These are phyloP conservation scores for Dendroctonus valens DNA, from an alignment of 1,140 invertebrate species.

Conservation along the genomic window DNA sequence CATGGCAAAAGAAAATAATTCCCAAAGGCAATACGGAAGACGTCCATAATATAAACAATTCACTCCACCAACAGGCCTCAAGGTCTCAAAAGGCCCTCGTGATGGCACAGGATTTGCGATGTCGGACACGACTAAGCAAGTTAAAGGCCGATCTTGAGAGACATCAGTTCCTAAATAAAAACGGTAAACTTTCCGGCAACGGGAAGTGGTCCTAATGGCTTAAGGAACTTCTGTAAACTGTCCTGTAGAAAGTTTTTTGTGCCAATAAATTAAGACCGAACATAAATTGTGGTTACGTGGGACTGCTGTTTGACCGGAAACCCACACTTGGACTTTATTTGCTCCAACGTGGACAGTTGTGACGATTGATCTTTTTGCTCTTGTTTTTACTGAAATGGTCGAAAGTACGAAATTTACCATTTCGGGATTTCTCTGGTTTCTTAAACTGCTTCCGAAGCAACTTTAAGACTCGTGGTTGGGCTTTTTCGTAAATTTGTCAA, in stretches of 20 bases:
- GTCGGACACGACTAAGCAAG: constrained; percentile 15
- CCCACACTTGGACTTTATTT: no score
- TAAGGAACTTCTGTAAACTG: constrained; percentile 23
- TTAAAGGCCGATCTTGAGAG: constrained; percentile 15
- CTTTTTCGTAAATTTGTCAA: no score
- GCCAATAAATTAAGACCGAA: constrained; percentile 14
- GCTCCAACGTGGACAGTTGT: no score
- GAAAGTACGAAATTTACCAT: no score
- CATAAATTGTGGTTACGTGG: constrained; percentile 17
- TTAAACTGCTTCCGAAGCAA: no score
- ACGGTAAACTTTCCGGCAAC: constrained; percentile 13
- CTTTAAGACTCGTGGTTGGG: no score
- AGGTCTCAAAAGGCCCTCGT: not conserved
- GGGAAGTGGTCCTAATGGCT: constrained; percentile 22
- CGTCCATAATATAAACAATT: no score
- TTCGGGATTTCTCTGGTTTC: no score
- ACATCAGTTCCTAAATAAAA: constrained; percentile 10
- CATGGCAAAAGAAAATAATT: no score
- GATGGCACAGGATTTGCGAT: not conserved
- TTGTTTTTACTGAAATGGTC: no score
- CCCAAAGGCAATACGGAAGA: no score
- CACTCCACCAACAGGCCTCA: not conserved
- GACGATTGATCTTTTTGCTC: no score
- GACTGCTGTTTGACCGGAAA: not conserved
- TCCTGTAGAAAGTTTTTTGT: constrained; percentile 17